These are phyloP conservation scores for Bovichtus diacanthus DNA, from an alignment of 2,797 vertebrate species.

Conservation along the genomic window DNA sequence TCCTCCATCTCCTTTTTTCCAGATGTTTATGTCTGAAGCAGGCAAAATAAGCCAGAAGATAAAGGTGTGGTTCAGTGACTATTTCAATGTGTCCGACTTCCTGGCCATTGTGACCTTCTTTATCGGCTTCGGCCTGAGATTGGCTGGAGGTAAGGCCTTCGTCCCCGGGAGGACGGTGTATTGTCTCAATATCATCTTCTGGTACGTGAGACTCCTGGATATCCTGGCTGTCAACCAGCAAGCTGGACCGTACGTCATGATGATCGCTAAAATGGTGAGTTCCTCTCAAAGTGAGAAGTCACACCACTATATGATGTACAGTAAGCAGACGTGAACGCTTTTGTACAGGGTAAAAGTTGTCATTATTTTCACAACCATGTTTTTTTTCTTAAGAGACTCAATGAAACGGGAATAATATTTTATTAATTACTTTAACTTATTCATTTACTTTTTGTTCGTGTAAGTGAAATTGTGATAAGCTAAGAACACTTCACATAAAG, in stretches of 20 bases:
- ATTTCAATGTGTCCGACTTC: constrained; percentile 97
- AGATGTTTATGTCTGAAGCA: constrained; percentile 99
- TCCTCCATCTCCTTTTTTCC: constrained; percentile 6
- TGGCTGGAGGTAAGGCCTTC: constrained; percentile 86
- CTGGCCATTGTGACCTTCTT: constrained; percentile 96
- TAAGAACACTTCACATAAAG: not conserved
- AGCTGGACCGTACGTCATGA: constrained; percentile 98
- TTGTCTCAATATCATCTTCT: constrained; percentile 99
- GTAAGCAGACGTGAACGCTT: not conserved
- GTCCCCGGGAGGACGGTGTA: constrained; percentile 93
- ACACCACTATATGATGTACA: not conserved
- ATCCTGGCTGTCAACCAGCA: constrained; percentile 98
- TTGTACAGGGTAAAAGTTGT: not conserved
- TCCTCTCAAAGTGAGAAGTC: not conserved
- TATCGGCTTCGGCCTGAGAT: constrained; percentile 93
- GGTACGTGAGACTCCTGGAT: constrained; percentile 98
- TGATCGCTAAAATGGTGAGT: constrained; percentile 99
- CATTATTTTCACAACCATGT: not conserved
- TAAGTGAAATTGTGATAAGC: not conserved
- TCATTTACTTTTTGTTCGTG: not conserved
- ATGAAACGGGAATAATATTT: not conserved
- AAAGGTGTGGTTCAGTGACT: constrained; percentile 98
- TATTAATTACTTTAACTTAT: not conserved
- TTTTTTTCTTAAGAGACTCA: not conserved
- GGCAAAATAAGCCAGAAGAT: constrained; percentile 98